phyloP scores from a whole-genome alignment of 1,140 invertebrate species.

The Sitodiplosis mosellana region DNA sequence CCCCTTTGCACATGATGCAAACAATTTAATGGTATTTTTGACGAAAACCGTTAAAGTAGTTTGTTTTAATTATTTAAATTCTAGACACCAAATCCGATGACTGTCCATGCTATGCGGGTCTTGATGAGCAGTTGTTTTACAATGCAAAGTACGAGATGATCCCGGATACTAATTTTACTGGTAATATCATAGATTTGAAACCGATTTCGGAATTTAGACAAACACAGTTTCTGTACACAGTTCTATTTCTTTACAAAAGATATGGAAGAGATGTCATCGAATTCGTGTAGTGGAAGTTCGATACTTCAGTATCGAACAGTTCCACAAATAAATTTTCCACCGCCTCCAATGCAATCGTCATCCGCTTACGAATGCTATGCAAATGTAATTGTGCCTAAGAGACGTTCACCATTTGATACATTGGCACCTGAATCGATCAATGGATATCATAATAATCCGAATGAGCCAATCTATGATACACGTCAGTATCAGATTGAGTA shows the following conservation, averaged over 20 bases:
- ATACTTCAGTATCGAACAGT: conserved; percentile 1
- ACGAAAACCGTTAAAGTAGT: too few species aligned
- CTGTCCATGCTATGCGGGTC: conserved; percentile 2
- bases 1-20: too few species aligned
- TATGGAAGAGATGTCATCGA: background rate
- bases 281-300: conserved; percentile 1
- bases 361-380: background rate
- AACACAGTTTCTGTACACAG: too few species aligned
- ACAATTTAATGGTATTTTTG: too few species aligned
- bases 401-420: conserved; percentile 14
- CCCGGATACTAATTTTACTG: background rate
- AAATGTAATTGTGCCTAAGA: background rate
- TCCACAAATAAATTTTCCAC: too few species aligned
- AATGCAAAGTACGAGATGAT: conserved; percentile 4
- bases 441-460: too few species aligned
- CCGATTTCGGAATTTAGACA: too few species aligned
- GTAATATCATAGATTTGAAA: too few species aligned
- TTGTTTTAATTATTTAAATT: too few species aligned
- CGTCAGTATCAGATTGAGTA: background rate
- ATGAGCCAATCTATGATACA: too few species aligned
- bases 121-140: conserved; percentile 4
- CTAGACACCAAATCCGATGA: background rate
- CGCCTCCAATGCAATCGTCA: too few species aligned
- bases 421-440: conserved; percentile 3
- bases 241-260: too few species aligned